Conservation (phyloP, 2,888 invertebrate species). For the Laspeyria flexula region DNA sequence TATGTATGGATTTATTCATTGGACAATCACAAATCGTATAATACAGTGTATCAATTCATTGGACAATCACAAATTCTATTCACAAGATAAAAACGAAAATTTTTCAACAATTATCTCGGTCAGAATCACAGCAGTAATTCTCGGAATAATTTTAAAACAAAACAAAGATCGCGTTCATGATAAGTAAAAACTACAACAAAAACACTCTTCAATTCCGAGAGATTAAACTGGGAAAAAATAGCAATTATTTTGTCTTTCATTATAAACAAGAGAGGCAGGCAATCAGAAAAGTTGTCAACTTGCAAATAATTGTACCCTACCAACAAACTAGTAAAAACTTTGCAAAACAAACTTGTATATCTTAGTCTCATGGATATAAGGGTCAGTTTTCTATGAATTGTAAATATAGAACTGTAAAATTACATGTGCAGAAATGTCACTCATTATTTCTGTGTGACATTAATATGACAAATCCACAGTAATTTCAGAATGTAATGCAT, state of each 20-base stretch:
- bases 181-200: slow-evolving; percentile 9
- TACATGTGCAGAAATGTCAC: slow-evolving; percentile 16
- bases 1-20: too few species aligned
- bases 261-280: slow-evolving; percentile 17
- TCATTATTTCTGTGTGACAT: slow-evolving; percentile 21
- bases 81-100: background rate
- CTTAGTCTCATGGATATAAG: accelerated
- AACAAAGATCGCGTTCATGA: slow-evolving; percentile 7
- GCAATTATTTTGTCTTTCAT: slow-evolving; percentile 29
- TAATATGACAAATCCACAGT: slow-evolving; percentile 20
- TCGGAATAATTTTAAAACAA: slow-evolving; percentile 5
- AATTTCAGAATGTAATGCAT: slow-evolving; percentile 20
- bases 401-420: background rate
- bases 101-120: slow-evolving; percentile 1
- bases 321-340: background rate
- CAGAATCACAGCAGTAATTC: slow-evolving; percentile 1
- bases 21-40: too few species aligned
- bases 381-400: slow-evolving; percentile 1
- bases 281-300: slow-evolving; percentile 27
- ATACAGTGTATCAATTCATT: too few species aligned
- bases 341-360: background rate
- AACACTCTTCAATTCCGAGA: slow-evolving; percentile 16
- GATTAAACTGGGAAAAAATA: slow-evolving; percentile 17
- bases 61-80: background rate
- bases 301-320: slow-evolving; percentile 23